phyloP scores from a whole-genome alignment of 1,140 invertebrate species.

The Onthophagus taurus region DNA sequence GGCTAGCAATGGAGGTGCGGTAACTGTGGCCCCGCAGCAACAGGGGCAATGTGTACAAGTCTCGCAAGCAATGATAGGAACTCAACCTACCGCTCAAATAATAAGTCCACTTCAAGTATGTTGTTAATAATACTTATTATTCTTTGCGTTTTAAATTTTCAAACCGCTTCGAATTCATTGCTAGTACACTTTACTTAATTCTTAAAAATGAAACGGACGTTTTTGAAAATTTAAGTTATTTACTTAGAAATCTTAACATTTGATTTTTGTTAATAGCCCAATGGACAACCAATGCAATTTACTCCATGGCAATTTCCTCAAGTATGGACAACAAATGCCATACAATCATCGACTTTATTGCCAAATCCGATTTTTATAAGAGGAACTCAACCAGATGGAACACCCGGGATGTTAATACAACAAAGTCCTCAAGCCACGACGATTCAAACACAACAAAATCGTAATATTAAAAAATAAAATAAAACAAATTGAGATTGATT shows the following conservation, averaged over 20 bases:
- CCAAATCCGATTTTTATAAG: conserved; percentile 79
- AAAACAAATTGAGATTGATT: not conserved
- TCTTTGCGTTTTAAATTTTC: not conserved
- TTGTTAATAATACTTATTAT: not conserved
- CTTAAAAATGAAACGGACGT: not conserved
- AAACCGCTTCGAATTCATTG: conserved; percentile 5
- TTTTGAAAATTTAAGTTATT: conserved; percentile 9
- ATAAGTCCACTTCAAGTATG: conserved; percentile 41
- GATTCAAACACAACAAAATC: conserved; percentile 45
- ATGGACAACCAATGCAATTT: conserved; percentile 52
- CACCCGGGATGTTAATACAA: conserved; percentile 70
- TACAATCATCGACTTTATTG: conserved; percentile 57
- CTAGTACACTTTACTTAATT: conserved; percentile 6
- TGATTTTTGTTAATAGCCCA: conserved; percentile 32
- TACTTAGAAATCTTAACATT: not conserved
- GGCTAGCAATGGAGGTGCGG: conserved; percentile 36
- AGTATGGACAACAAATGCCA: conserved; percentile 56
- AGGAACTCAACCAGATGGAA: conserved; percentile 64
- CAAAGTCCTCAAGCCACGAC: conserved; percentile 62
- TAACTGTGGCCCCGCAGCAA: conserved; percentile 37
- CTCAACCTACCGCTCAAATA: conserved; percentile 51
- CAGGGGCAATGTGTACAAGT: conserved; percentile 56
- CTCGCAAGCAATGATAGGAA: conserved; percentile 49
- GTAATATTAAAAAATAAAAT: conserved; percentile 35
- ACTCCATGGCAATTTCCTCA: conserved; percentile 50